Evolutionary conservation across 2,113 vertebrate species (phyloP), one percentile per base, ranked within the genome.

Genomic region (Limanda limanda): DNA sequence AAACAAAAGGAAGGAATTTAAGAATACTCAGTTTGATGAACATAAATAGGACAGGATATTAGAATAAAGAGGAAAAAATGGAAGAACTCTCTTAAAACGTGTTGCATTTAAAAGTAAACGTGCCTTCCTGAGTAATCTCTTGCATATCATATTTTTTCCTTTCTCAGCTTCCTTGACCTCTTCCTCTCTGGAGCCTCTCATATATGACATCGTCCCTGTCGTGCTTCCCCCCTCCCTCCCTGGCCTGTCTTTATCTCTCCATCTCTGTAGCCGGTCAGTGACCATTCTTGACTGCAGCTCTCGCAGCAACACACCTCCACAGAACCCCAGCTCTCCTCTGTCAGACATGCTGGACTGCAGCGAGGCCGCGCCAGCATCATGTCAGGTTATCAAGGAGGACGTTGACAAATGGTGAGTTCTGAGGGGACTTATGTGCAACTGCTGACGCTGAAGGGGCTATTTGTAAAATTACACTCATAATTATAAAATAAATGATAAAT

Each of bases 351-450:
- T 86, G 76, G 84, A 86, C 52, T 89, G 17, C 37, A 72, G 78
- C 3, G 83, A 90, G 25, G 71, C 79, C 1, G 81, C 72, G 35
- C 90, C 92, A 63, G 91, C 91, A 35, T 52, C 90, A 0, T 94
- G 92, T 79, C 93, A 89, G 69, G 74, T 90, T 45, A 94, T 94
- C 82, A 92, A 84, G 64, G 86, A 74, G 48, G 79, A 92, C 10
- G 58, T 74, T 57, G 80, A 92, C 57, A 92, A 90, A 80, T 92
- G 93, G 92, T 94, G 82, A 93, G 93, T 92, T 51, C 40, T 35
- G 68, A 81, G 31, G 59, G 25, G 17, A 63, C 52, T 52, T 37
- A 66, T 11, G 15, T 25, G 1, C 1, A 58, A 52, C 71, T 11
- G 18, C 40, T 31, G 5, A 62, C 27, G 17, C 15, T 54, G 0